Conservation (phyloP, 2,797 vertebrate genomes). For the Clarias fuscus region DNA sequence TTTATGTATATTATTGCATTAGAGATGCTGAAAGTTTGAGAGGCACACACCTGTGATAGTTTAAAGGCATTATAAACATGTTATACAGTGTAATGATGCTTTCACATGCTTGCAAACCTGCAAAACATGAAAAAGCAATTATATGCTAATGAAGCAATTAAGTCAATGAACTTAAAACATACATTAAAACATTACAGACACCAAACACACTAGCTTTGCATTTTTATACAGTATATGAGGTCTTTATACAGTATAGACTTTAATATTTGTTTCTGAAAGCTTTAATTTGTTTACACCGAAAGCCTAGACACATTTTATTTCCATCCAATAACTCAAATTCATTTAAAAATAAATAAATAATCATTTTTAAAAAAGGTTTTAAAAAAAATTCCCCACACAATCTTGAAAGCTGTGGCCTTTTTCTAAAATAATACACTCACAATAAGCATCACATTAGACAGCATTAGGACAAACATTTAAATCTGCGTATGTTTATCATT, state of each 20-base stretch:
- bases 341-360: too few species aligned
- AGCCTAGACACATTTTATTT: neutral
- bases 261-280: neutral
- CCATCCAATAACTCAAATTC: neutral
- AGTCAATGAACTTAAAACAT: neutral
- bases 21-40: neutral
- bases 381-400: too few species aligned
- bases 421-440: neutral
- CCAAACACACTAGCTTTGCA: neutral
- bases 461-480: neutral
- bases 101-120: neutral
- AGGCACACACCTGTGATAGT: neutral
- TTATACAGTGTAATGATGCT: neutral
- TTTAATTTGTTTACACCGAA: neutral
- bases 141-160: neutral
- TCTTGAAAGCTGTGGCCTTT: too few species aligned
- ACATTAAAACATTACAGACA: neutral
- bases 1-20: neutral
- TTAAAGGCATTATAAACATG: neutral
- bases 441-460: neutral
- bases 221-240: neutral
- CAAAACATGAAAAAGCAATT: neutral
- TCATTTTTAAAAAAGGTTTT: too few species aligned
- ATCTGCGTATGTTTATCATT: neutral
- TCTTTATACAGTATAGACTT: neutral